phyloP scores from a whole-genome alignment of 2,113 vertebrate genomes.

The Lontra canadensis region DNA sequence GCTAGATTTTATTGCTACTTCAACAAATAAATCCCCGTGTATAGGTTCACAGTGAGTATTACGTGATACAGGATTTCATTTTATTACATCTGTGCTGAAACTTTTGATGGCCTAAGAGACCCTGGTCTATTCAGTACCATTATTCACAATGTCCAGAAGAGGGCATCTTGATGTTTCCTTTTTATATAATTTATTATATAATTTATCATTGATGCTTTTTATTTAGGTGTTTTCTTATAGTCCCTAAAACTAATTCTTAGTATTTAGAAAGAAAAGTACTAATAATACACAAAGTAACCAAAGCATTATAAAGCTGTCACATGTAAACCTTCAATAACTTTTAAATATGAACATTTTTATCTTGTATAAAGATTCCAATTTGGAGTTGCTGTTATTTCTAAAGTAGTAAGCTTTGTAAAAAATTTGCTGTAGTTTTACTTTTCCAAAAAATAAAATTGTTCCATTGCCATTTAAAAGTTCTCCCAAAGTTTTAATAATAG shows the following conservation, averaged over 20 bases:
- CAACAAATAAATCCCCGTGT: neutral
- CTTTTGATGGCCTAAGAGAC: neutral
- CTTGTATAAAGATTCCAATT: neutral
- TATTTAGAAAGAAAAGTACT: neutral
- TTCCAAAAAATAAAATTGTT: neutral
- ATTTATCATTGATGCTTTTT: neutral
- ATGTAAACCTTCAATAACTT: neutral
- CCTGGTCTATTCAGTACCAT: neutral
- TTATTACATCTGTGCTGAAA: neutral
- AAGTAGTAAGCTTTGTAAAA: neutral
- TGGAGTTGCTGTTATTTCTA: neutral
- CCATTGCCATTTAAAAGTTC: neutral
- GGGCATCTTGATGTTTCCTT: constrained; percentile 28
- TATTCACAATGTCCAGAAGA: constrained; percentile 58
- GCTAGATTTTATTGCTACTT: neutral
- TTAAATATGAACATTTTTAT: neutral
- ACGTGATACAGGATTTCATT: neutral
- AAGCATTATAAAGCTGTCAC: neutral
- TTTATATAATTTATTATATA: neutral
- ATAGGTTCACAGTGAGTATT: neutral
- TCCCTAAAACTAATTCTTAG: neutral
- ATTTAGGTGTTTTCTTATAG: constrained; percentile 17
- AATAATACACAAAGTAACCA: neutral
- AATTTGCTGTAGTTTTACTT: neutral
- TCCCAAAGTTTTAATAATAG: neutral